phyloP scores from a whole-genome alignment of 2,113 vertebrate genomes.

The Chauna torquata region DNA sequence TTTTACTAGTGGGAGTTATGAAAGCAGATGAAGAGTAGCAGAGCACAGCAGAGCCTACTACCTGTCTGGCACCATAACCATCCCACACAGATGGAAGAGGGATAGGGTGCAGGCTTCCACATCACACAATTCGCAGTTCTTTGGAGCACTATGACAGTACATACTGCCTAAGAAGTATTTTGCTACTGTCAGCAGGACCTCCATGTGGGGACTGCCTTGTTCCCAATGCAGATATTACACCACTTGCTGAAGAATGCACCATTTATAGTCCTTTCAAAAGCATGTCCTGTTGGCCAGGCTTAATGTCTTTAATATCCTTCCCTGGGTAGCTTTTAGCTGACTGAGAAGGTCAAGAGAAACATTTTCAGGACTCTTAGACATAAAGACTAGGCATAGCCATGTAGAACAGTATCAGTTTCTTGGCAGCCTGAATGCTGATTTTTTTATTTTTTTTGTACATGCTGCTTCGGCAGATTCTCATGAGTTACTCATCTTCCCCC shows the following conservation, averaged over 20 bases:
- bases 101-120: background rate
- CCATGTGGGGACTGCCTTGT: background rate
- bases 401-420: background rate
- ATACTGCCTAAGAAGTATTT: background rate
- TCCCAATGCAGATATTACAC: background rate
- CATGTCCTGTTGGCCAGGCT: background rate
- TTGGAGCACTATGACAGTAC: background rate
- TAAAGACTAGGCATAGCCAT: background rate
- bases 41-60: slow-evolving; percentile 31
- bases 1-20: slow-evolving; percentile 39
- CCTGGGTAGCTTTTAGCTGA: background rate
- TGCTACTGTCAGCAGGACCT: background rate
- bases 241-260: background rate
- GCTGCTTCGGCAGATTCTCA: background rate
- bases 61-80: slow-evolving; percentile 42
- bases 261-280: background rate
- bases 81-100: slow-evolving; percentile 3
- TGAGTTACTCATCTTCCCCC: background rate
- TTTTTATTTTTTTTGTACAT: background rate
- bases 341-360: background rate
- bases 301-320: background rate
- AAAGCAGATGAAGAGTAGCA: slow-evolving; percentile 53
- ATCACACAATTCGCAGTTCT: background rate
- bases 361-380: background rate
- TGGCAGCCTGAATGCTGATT: background rate